These are phyloP conservation scores for Periparus ater DNA, from an alignment of 2,797 vertebrate genomes.

Conservation along the genomic window DNA sequence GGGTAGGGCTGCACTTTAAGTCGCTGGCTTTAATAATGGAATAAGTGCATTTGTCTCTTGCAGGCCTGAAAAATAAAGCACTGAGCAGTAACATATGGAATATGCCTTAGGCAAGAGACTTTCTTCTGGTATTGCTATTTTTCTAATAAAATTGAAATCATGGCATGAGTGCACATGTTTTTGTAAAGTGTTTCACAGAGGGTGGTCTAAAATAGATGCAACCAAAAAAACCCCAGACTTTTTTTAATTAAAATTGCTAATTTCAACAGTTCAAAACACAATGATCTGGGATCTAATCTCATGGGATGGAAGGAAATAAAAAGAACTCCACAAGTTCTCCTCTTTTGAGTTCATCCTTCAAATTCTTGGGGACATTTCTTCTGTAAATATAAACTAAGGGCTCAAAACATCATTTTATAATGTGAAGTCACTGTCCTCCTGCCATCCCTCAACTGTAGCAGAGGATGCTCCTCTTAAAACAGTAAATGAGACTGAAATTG, in stretches of 20 bases:
- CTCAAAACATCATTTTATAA: not conserved
- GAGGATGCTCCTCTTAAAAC: not conserved
- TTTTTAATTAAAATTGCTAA: not conserved
- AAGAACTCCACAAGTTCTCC: not conserved
- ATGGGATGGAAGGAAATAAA: not conserved
- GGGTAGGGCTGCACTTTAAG: slow-evolving; percentile 47
- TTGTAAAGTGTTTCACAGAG: not conserved
- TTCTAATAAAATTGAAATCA: slow-evolving; percentile 16
- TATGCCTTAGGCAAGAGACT: slow-evolving; percentile 13
- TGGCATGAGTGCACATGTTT: not conserved
- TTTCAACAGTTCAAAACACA: not conserved
- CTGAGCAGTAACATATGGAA: slow-evolving; percentile 12
- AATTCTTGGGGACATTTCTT: not conserved
- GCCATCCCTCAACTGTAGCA: not conserved
- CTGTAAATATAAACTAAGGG: not conserved
- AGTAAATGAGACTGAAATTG: not conserved
- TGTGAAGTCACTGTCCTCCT: not conserved
- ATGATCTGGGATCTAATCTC: not conserved
- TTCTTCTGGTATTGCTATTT: slow-evolving; percentile 37
- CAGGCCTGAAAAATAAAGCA: slow-evolving; percentile 43
- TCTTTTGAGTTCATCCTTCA: not conserved
- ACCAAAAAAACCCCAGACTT: not conserved
- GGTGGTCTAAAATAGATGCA: slow-evolving; percentile 9
- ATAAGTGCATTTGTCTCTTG: slow-evolving; percentile 51
- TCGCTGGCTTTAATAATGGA: slow-evolving; percentile 40